Conservation (phyloP, 2,797 vertebrate species). For the Oreochromis mossambicus region DNA sequence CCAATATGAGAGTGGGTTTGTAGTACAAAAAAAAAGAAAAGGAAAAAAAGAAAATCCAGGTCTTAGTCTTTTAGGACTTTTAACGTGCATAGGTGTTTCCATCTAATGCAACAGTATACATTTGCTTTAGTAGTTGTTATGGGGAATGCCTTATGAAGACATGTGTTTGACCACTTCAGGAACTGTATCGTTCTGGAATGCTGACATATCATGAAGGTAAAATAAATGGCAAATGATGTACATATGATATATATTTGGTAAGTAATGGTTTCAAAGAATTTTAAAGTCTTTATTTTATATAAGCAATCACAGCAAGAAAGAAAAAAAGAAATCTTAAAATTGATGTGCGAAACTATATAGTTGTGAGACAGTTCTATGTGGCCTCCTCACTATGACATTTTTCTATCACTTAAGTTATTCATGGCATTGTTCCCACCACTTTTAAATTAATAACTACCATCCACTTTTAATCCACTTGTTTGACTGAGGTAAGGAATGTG, state of each 20-base stretch:
- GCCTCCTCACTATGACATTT: not conserved
- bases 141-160: not conserved
- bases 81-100: fast-evolving
- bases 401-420: not conserved
- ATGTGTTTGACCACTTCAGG: not conserved
- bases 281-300: not conserved
- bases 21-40: not conserved
- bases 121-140: not conserved
- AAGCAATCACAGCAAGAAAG: not conserved
- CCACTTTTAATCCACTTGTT: not conserved
- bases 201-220: not conserved
- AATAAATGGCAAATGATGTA: not conserved
- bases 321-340: not conserved
- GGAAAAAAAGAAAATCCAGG: not conserved
- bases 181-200: not conserved
- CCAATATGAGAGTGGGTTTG: not conserved
- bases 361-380: not conserved
- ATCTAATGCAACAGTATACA: not conserved
- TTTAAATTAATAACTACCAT: not conserved
- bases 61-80: not conserved
- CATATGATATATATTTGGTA: not conserved
- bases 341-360: not conserved
- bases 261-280: not conserved
- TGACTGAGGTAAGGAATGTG: not conserved
- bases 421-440: not conserved